A percentile compares a stretch with the other conserved stretches of the same genome.
phyloP scores from a whole-genome alignment of 2,797 vertebrate genomes.

The Oreortyx pictus region DNA sequence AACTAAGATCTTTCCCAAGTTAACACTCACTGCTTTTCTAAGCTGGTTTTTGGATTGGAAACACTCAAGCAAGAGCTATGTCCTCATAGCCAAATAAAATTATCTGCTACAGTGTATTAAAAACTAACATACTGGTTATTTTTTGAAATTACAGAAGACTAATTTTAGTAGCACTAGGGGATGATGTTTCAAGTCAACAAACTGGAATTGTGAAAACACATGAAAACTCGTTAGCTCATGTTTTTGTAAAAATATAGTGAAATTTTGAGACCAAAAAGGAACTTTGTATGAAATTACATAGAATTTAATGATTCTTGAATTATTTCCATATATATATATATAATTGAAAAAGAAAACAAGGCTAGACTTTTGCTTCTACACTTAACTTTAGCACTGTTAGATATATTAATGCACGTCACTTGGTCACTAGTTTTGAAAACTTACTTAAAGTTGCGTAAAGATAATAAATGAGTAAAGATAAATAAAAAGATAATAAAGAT shows the following conservation, averaged over 20 bases:
- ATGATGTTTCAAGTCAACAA: not conserved
- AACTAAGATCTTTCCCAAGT: not conserved
- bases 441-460: not conserved
- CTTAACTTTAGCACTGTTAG: not conserved
- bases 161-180: not conserved
- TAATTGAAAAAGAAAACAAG: not conserved
- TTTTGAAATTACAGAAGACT: not conserved
- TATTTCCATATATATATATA: not conserved
- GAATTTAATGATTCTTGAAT: not conserved
- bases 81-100: not conserved
- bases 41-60: not conserved
- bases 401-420: not conserved
- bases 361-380: not conserved
- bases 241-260: not conserved
- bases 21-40: not conserved
- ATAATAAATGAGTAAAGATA: not conserved
- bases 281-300: not conserved
- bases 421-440: not conserved
- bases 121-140: not conserved
- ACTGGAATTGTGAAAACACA: not conserved
- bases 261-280: not conserved
- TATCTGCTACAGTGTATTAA: not conserved
- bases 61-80: not conserved
- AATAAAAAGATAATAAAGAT: no score
- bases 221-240: not conserved